phyloP scores from a whole-genome alignment of 1,140 invertebrate genomes.

The Drosophila pseudoobscura region DNA sequence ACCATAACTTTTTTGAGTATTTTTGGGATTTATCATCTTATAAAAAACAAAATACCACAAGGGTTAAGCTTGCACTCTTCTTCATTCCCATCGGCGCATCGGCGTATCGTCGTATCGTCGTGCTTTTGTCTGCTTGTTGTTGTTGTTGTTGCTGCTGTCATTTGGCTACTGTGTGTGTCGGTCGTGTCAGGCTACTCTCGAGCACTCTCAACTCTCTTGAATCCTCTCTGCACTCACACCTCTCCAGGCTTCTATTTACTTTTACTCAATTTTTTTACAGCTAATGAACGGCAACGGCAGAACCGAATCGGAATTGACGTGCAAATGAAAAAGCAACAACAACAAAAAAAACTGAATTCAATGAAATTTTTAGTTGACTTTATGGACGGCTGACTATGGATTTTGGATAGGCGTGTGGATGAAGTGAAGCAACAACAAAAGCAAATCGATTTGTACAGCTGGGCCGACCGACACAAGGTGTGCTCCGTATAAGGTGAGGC shows the following conservation, averaged over 20 bases:
- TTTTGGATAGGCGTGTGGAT: slow-evolving; percentile 41
- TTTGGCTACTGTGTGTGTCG: slow-evolving; percentile 27
- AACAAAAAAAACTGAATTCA: slow-evolving; percentile 28
- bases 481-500: no score
- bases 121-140: no score
- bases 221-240: slow-evolving; percentile 12
- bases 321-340: slow-evolving; percentile 55
- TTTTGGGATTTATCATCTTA: no score
- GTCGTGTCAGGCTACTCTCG: slow-evolving; percentile 16
- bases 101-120: background rate
- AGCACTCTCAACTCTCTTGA: slow-evolving; percentile 10
- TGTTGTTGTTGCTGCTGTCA: slow-evolving; percentile 7
- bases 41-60: no score
- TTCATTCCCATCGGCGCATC: background rate
- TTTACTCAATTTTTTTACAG: slow-evolving; percentile 74
- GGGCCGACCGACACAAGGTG: background rate
- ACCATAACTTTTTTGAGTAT: no score
- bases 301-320: slow-evolving; percentile 64
- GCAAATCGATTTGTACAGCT: slow-evolving; percentile 64
- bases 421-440: slow-evolving; percentile 3
- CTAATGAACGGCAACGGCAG: slow-evolving; percentile 66
- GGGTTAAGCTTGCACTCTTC: no score
- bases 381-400: slow-evolving; percentile 33
- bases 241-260: slow-evolving; percentile 46
- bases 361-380: slow-evolving; percentile 47